Base-by-base conservation (phyloP, 2,797 vertebrate species). In the Bryconaethiops microstoma region DNA sequence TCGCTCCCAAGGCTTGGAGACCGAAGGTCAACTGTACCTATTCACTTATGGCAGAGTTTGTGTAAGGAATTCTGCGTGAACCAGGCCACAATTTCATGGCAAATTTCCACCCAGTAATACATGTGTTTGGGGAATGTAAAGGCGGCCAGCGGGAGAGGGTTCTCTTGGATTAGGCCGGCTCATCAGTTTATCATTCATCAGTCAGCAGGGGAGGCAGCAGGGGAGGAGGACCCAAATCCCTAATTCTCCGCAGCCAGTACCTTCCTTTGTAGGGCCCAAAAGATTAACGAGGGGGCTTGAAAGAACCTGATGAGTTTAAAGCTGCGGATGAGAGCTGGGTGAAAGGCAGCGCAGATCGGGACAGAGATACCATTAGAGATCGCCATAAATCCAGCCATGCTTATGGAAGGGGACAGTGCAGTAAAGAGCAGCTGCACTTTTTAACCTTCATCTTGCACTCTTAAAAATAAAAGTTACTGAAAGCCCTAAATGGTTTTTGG, bases 401-500 rank as follows among this genome's bases (percentile, higher is more conserved):
- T 97, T 97, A 96, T 95, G 95, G 94, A 88, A 86, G 82, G 94
- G 94, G 88, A 85, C 94, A 94, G 95, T 91, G 89, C 93, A 95
- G 94, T 95, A 96, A 96, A 97, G 95, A 95, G 95, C 96, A 97
- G 97, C 97, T 98, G 96, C 96, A 96, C 95, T 96, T 95, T 95
- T 95, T 95, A 96, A 96, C 95, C 95, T 95, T 90, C 92, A 94
- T 95, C 95, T 67, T 2, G 19, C 17, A 68, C 65, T 21, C 65
- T 42, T 68, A 65, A 40, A 65, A 19, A 40, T 12, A 45, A 21
- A 40, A 16, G 16, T 64, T 63, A 0, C 60, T 29, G 6, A n/a
- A 10, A 9, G 17, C 21, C 65, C 19, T 68, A 68, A 68, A 42
- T 45, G 64, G 16, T 13, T 21, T 40, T 68, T 68, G 39, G 17